Base-by-base conservation (phyloP, 2,888 invertebrate species). In the Iselma pallidipennis region DNA sequence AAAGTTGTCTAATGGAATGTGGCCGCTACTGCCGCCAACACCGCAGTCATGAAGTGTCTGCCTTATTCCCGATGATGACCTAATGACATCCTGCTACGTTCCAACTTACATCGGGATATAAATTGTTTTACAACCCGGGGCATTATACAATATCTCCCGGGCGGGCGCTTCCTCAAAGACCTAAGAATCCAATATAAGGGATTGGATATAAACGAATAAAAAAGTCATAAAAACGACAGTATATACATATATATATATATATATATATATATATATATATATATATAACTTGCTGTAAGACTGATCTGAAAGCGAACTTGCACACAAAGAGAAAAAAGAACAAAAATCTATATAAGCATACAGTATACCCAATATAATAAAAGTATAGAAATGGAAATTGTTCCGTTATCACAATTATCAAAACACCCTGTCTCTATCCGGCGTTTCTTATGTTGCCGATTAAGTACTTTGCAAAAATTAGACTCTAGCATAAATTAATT, bases 1-100 rank as follows among this genome's bases (percentile, higher is more conserved):
- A 73, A 76, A 76, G 76, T 76, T 77, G 75, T 71, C 74, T 77
- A 79, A 79, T 78, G 78, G 77, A 78, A 78, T 77, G 78, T 75
- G 77, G 75, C 71, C 74, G 73, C 65, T 58, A 66, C 58, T 21
- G 10, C 45, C 76, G 75, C 71, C 74, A 72, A 64, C 58, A 66
- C 59, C 61, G 65, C 65, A 65, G 61, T 50, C 61, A 59, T 61
- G 61, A 64, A 64, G 61, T 61, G 53, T 61, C 66, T 66, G 57
- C 63, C 61, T 65, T 66, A 42, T 64, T 60, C 58, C 58, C 61
- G 61, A 63, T 70, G 67, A 68, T 69, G 68, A 68, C 66, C 70
- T 67, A 70, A 68, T 70, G 68, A 68, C 67, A 70, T 61, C 61
- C 62, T 63, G 64, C 63, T 54, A 60, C 63, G 59, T 59, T 65